Conservation (phyloP, 2,113 vertebrate genomes). For the Syngnathus typhle region DNA sequence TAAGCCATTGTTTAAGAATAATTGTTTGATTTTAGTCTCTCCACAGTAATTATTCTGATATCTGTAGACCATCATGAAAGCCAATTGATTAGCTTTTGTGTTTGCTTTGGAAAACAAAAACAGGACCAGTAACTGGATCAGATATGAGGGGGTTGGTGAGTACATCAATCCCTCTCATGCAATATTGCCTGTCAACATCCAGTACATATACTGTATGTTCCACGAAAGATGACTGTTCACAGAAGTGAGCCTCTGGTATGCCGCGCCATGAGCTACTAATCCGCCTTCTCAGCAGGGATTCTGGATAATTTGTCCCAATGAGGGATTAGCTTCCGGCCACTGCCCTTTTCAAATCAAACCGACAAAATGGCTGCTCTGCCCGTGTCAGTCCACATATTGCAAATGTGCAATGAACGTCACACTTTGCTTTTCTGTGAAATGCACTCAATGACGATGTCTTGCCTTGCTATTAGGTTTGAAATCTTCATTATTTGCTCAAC, state of each 20-base stretch:
- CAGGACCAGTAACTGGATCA: too few relatives aligned
- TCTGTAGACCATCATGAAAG: too few relatives aligned
- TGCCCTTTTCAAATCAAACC: slow-evolving; percentile 38
- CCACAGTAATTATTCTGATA: too few relatives aligned
- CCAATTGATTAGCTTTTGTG: too few relatives aligned
- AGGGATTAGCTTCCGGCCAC: slow-evolving; percentile 59
- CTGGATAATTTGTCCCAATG: slow-evolving; percentile 57
- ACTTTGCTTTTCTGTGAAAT: too few relatives aligned
- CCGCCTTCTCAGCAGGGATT: slow-evolving; percentile 48
- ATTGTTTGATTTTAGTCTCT: too few relatives aligned
- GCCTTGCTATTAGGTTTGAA: not conserved
- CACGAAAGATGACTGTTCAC: slow-evolving; percentile 2
- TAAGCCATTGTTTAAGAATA: too few relatives aligned
- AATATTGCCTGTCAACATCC: too few relatives aligned
- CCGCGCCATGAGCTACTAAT: slow-evolving; percentile 35
- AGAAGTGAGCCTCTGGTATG: slow-evolving; percentile 19
- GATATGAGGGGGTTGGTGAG: too few relatives aligned
- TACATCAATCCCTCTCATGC: too few relatives aligned
- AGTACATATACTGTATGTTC: not conserved
- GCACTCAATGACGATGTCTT: too few relatives aligned
- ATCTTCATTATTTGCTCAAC: not conserved
- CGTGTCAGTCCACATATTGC: slow-evolving; percentile 16
- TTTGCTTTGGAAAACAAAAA: too few relatives aligned
- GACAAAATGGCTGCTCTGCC: slow-evolving; percentile 20
- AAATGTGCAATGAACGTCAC: not conserved